Conservation (phyloP, 2,888 invertebrate species). For the Polydrusus cervinus region DNA sequence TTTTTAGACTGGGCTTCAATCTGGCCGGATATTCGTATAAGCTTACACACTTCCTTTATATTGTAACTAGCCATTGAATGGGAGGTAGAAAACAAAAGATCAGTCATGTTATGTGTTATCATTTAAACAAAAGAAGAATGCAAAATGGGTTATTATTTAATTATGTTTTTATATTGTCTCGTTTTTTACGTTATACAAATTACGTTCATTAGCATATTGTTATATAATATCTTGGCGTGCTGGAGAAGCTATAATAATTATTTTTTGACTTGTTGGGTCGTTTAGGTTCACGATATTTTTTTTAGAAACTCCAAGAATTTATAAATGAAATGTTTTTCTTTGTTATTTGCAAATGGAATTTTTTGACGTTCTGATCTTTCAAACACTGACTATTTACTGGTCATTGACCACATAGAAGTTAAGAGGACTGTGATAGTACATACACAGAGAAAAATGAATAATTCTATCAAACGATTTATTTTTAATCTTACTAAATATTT, state of each 20-base stretch:
- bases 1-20: conserved; percentile 27
- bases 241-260: background rate
- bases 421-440: no score
- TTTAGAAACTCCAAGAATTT: no score
- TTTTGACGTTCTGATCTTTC: no score
- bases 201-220: background rate
- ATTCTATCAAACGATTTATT: no score
- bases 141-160: conserved; percentile 7
- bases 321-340: no score
- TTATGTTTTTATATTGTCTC: conserved; percentile 17
- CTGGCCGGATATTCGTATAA: conserved; percentile 31
- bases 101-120: background rate
- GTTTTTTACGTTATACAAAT: background rate
- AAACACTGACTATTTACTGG: no score
- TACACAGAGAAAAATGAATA: no score
- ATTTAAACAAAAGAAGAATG: conserved; percentile 6
- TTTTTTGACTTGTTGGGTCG: no score
- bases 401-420: no score
- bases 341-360: no score
- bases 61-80: conserved; percentile 20
- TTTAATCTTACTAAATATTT: no score
- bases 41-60: conserved; percentile 32
- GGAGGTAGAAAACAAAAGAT: conserved; percentile 15
- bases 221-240: background rate
- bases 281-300: no score